These are phyloP conservation scores for Lepus timidus DNA, from an alignment of 2,113 vertebrate genomes.

Conservation along the genomic window DNA sequence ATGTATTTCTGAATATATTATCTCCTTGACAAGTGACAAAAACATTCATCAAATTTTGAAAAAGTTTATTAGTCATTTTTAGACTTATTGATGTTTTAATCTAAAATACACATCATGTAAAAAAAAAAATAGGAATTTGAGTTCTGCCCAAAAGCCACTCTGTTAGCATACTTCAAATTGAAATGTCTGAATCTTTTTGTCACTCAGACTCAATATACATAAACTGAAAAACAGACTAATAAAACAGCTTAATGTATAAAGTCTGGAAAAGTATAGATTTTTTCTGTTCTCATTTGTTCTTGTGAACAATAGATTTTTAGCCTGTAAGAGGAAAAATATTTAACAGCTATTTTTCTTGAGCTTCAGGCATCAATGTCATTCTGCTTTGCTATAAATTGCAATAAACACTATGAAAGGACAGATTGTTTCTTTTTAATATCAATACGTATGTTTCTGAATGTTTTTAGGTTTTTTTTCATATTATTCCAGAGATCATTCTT, in stretches of 20 bases:
- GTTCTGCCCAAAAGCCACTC: slow-evolving; percentile 66
- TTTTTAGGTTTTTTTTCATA: slow-evolving; percentile 37
- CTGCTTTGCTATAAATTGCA: slow-evolving; percentile 67
- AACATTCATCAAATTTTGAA: too few relatives aligned
- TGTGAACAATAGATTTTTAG: slow-evolving; percentile 41
- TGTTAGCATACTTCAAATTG: slow-evolving; percentile 66
- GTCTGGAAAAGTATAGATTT: accelerated
- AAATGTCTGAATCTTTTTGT: slow-evolving; percentile 62
- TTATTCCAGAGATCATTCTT: slow-evolving; percentile 37
- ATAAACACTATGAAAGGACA: slow-evolving; percentile 29
- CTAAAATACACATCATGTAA: neutral
- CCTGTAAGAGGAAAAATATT: slow-evolving; percentile 67
- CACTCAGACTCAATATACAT: slow-evolving; percentile 67
- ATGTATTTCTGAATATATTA: slow-evolving; percentile 75
- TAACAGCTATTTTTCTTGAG: slow-evolving; percentile 46
- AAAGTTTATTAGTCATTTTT: neutral
- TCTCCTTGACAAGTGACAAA: neutral
- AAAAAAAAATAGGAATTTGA: slow-evolving; percentile 76
- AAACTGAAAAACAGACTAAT: slow-evolving; percentile 64
- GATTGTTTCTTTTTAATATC: neutral
- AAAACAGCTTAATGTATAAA: slow-evolving; percentile 47
- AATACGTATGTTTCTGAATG: neutral
- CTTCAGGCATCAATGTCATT: slow-evolving; percentile 36
- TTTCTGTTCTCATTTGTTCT: neutral
- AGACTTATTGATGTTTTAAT: slow-evolving; percentile 77